Evolutionary conservation across 2,888 invertebrate genomes (phyloP).

Genomic region (Melieria omissa): DNA sequence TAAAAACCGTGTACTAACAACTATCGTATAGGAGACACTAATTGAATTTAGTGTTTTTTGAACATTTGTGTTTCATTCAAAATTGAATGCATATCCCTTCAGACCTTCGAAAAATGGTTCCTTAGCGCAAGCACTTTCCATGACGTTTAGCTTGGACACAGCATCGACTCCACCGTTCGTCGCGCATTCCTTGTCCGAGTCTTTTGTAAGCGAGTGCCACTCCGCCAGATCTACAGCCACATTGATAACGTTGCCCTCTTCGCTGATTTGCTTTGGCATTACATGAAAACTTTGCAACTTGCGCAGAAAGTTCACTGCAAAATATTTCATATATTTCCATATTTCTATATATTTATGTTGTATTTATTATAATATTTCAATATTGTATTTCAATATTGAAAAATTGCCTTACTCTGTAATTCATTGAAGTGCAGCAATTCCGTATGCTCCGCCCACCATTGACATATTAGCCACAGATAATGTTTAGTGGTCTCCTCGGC

Average conservation of each 20-base stretch:
- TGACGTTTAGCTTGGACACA: slow-evolving; percentile 40
- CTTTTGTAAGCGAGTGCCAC: slow-evolving; percentile 52
- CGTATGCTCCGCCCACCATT: slow-evolving; percentile 57
- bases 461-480: slow-evolving; percentile 57
- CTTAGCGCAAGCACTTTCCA: slow-evolving; percentile 38
- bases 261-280: slow-evolving; percentile 53
- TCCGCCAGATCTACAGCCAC: slow-evolving; percentile 51
- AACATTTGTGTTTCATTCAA: slow-evolving; percentile 34
- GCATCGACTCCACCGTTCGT: slow-evolving; percentile 10
- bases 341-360: not conserved
- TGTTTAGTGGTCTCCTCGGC: slow-evolving; percentile 62
- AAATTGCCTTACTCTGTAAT: slow-evolving; percentile 50
- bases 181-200: slow-evolving; percentile 11
- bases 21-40: no score
- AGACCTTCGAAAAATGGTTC: slow-evolving; percentile 50
- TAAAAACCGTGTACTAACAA: no score
- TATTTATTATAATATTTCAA: not conserved
- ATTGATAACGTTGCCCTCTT: slow-evolving; percentile 47
- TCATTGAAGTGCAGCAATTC: slow-evolving; percentile 52
- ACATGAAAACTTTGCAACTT: slow-evolving; percentile 59
- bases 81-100: slow-evolving; percentile 49
- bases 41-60: no score
- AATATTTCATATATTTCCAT: not conserved
- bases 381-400: slow-evolving; percentile 1
- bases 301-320: slow-evolving; percentile 55